A percentile compares a stretch with the other conserved stretches of the same genome.
phyloP scores from a whole-genome alignment of 2,888 invertebrate species.

The Xestia rhomboidea region DNA sequence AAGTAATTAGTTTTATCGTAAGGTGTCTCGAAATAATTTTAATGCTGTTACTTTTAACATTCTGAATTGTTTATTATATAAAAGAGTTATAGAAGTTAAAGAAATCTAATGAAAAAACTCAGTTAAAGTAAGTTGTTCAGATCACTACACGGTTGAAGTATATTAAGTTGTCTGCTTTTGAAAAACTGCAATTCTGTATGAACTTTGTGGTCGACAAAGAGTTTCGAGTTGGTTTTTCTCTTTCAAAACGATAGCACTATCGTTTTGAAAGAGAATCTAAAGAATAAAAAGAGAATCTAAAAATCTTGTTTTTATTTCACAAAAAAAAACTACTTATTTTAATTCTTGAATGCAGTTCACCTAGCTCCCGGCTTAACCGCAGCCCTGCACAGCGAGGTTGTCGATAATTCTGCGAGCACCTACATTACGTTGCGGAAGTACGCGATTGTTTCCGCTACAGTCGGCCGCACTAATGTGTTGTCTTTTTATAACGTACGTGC shows the following conservation, averaged over 20 bases:
- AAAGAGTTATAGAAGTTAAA: background rate
- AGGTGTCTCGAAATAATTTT: slow-evolving; percentile 12
- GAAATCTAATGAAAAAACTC: background rate
- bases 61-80: background rate
- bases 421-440: slow-evolving; percentile 65
- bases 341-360: background rate
- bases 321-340: background rate
- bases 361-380: slow-evolving; percentile 36
- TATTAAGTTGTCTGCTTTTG: background rate
- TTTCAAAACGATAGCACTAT: background rate
- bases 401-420: slow-evolving; percentile 64
- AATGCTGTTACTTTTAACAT: background rate
- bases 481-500: slow-evolving; percentile 13
- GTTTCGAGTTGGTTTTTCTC: background rate
- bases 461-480: slow-evolving; percentile 35
- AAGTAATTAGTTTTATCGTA: slow-evolving; percentile 23
- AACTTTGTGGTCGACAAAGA: background rate
- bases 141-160: background rate
- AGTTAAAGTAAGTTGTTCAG: background rate
- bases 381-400: slow-evolving; percentile 46
- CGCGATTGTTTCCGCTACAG: slow-evolving; percentile 65
- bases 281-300: too few species aligned
- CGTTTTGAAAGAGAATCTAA: too few species aligned
- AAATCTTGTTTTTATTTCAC: background rate
- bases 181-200: background rate